Percentiles rank a stretch among this genome's conserved stretches.
Conservation (phyloP, 2,888 invertebrate genomes). For the Agrypnus murinus region DNA sequence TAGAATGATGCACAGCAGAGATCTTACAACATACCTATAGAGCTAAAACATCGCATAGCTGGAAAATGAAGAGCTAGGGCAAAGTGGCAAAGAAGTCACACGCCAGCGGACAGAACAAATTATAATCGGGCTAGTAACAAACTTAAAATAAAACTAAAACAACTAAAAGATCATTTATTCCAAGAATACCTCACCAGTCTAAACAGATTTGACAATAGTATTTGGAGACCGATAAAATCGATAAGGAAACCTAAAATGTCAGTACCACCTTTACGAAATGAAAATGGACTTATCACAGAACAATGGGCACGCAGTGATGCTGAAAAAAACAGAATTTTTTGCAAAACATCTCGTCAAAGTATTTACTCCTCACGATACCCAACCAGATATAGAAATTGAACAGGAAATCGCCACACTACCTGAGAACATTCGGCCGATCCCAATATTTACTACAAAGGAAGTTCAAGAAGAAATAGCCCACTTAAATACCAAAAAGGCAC, state of each 20-base stretch:
- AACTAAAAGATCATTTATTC: not conserved
- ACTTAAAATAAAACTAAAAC: not conserved
- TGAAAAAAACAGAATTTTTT: conserved; percentile 30
- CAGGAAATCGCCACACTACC: not conserved
- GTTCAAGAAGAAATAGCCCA: conserved; percentile 5
- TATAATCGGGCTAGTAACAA: too few species aligned
- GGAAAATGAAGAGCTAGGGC: too few species aligned
- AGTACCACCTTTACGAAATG: not conserved
- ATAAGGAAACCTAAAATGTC: not conserved
- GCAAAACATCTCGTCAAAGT: conserved; percentile 2
- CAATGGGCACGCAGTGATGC: conserved; percentile 12
- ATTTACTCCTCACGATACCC: conserved; percentile 15
- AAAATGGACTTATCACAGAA: not conserved
- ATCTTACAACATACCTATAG: too few species aligned
- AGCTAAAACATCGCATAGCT: too few species aligned
- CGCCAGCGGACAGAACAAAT: too few species aligned
- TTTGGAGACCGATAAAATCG: conserved; percentile 20
- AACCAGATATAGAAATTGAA: conserved; percentile 3
- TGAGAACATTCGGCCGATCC: conserved; percentile 5
- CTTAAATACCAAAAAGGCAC: conserved; percentile 19
- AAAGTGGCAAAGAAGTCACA: too few species aligned
- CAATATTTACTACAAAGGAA: conserved; percentile 23
- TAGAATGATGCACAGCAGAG: too few species aligned
- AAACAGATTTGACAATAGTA: conserved; percentile 7
- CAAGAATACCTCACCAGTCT: conserved; percentile 11